Percentiles rank a stretch among this genome's conserved stretches.
Conservation (phyloP, 1,140 invertebrate genomes). For the Formica exsecta region DNA sequence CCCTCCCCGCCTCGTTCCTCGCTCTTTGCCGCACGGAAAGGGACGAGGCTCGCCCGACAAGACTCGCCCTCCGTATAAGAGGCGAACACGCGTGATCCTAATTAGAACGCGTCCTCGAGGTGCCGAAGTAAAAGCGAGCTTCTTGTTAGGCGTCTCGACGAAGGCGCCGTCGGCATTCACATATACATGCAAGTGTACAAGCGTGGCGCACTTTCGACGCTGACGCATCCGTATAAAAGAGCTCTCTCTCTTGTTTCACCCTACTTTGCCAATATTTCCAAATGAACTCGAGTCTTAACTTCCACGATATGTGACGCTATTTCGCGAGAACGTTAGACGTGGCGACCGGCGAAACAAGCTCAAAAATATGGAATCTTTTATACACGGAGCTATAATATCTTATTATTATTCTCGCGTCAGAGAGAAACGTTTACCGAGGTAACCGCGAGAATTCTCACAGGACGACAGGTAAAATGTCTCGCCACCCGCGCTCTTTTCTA, state of each 20-base stretch:
- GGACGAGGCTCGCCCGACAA: slow-evolving; percentile 73
- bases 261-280: slow-evolving; percentile 19
- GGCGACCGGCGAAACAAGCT: slow-evolving; percentile 18
- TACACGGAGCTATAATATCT: not conserved
- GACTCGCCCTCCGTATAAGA: slow-evolving; percentile 66
- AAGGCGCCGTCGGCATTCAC: slow-evolving; percentile 36
- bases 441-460: slow-evolving; percentile 56
- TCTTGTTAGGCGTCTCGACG: slow-evolving; percentile 69
- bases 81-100: slow-evolving; percentile 86
- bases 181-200: slow-evolving; percentile 50
- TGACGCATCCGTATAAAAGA: not conserved
- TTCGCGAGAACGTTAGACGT: not conserved
- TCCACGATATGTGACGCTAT: not conserved
- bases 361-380: not conserved
- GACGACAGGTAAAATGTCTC: slow-evolving; percentile 63
- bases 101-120: slow-evolving; percentile 84
- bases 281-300: not conserved
- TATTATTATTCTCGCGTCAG: slow-evolving; percentile 15
- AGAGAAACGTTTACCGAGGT: not conserved
- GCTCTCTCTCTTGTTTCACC: not conserved
- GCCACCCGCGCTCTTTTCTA: slow-evolving; percentile 73
- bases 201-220: slow-evolving; percentile 1
- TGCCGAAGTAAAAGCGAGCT: slow-evolving; percentile 80
- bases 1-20: slow-evolving; percentile 49
- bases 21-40: slow-evolving; percentile 42